Evolutionary conservation across 2,888 invertebrate species (phyloP).

Genomic region (Drosophila anceps): DNA sequence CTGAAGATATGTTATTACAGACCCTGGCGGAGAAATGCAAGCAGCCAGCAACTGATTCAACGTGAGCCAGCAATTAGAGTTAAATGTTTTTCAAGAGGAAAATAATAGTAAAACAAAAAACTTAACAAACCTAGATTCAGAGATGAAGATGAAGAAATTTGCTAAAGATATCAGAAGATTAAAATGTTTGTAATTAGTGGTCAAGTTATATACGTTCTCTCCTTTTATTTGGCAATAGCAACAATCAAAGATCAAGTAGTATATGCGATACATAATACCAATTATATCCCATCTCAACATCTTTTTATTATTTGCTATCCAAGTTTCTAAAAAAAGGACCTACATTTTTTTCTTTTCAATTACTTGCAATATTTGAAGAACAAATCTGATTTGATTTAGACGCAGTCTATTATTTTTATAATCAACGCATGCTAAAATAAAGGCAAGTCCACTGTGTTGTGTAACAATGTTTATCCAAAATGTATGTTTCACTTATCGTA

Average conservation of each 20-base stretch:
- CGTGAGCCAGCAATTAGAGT: neutral
- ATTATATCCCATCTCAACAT: too few relatives aligned
- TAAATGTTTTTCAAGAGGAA: constrained; percentile 15
- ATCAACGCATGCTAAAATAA: neutral
- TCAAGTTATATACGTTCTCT: constrained; percentile 6
- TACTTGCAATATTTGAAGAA: neutral
- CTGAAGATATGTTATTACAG: constrained; percentile 20
- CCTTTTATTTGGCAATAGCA: constrained; percentile 2
- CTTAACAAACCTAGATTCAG: neutral
- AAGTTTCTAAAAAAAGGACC: neutral
- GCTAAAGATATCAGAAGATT: constrained; percentile 15
- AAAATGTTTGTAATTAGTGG: constrained; percentile 1
- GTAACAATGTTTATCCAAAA: constrained; percentile 1
- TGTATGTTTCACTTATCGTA: neutral
- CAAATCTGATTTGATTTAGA: neutral
- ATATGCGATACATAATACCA: constrained; percentile 6
- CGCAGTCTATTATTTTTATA: neutral
- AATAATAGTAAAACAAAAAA: constrained; percentile 8
- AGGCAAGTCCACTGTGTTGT: neutral
- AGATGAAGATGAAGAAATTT: constrained; percentile 10
- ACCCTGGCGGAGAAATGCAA: constrained; percentile 12
- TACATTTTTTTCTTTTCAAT: neutral
- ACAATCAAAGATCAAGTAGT: constrained; percentile 9
- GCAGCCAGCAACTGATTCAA: neutral
- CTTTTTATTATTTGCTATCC: too few relatives aligned